Base-by-base conservation (phyloP, 2,113 vertebrate genomes). In the Psittacara wagleri region DNA sequence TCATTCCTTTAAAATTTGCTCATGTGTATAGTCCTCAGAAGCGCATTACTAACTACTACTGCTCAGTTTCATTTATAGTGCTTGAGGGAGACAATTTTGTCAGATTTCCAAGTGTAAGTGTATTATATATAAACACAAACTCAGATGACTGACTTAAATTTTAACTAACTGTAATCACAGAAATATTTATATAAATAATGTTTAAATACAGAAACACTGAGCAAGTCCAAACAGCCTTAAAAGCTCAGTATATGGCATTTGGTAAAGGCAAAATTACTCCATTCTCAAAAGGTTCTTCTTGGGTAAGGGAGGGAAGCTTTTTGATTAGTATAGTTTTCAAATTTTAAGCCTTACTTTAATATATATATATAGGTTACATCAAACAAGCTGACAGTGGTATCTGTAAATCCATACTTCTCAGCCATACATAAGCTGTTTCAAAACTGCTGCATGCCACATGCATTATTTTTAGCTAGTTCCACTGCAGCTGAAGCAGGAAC, bases 151-250 rank as follows among this genome's bases (percentile, higher is more conserved):
- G 18, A 77, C 44, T 89, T 29, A 61, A 55, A 51, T 63, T 83
- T 92, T 69, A 73, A 91, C 48, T 67, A 92, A 81, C 37, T 44
- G n/a, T 49, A 86, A 86, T n/a, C 13, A 75, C 35, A 69, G 28
- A 35, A 90, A 82, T 25, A 61, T 44, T 48, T 75, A 49, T 55
- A 48, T 48, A 44, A 72, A 41, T 83, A 51, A 85, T 94, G 67
- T 88, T 97, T 91, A 96, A 92, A 95, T 51, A 95, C 14, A 77
- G 16, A 82, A 91, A 63, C 13, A 82, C 19, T 80, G 15, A 83
- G 17, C 19, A 75, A 92, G 41, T 64, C 35, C 41, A 55, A 83
- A 80, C 2, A 69, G n/a, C n/a, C 61, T 78, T 73, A 48, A 6
- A 93, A 88, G n/a, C 49, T 74, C 44, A 69, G 55, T 17, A 62